A percentile compares a stretch with the other conserved stretches of the same genome.
Conservation (phyloP, 2,113 vertebrate genomes). For the Aviceda subcristata region DNA sequence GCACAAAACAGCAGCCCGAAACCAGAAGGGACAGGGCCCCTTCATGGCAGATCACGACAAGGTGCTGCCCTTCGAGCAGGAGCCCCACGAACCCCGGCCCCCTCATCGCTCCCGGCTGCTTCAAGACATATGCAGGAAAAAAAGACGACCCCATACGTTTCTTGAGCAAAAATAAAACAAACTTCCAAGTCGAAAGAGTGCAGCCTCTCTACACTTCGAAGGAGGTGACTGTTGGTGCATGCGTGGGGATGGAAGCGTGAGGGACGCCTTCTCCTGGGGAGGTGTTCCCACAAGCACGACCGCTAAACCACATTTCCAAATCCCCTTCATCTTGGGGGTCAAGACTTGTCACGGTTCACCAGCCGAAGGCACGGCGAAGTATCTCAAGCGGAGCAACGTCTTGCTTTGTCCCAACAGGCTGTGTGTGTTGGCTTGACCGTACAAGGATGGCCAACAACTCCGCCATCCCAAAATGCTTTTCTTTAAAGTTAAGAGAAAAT, state of each 20-base stretch:
- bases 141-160: neutral
- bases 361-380: neutral
- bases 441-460: neutral
- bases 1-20: neutral
- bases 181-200: neutral
- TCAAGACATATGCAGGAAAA: neutral
- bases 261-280: neutral
- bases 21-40: neutral
- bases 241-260: too few species aligned
- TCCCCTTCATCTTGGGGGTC: neutral
- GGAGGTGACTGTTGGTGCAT: neutral
- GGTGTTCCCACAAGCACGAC: neutral
- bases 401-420: neutral
- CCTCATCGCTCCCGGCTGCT: neutral
- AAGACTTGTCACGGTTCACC: neutral
- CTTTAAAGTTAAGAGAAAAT: neutral
- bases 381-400: accelerated
- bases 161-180: neutral
- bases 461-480: neutral
- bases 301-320: neutral
- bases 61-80: neutral
- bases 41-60: neutral
- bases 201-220: neutral
- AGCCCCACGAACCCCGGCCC: too few species aligned
- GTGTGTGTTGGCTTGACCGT: neutral